Evolutionary conservation across 2,888 invertebrate species (phyloP).

Genomic region (Lasioglossum figueresi): DNA sequence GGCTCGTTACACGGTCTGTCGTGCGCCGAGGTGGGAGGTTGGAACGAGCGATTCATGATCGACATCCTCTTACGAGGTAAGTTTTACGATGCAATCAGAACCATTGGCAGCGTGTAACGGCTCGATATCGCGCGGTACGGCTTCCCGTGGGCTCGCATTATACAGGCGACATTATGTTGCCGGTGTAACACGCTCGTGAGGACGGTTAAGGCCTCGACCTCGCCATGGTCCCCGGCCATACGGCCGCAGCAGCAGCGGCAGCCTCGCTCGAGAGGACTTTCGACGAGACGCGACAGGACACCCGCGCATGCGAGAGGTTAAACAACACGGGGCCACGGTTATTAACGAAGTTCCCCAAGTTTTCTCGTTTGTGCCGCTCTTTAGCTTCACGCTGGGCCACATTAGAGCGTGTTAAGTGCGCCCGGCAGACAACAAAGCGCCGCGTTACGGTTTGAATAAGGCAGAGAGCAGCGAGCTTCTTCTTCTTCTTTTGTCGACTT

Average conservation of each 20-base stretch:
- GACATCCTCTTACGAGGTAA: conserved; percentile 54
- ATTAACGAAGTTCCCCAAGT: conserved; percentile 68
- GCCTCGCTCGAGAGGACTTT: conserved; percentile 5
- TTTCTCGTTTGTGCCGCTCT: conserved; percentile 63
- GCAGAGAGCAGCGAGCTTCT: conserved; percentile 7
- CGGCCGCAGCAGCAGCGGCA: neutral
- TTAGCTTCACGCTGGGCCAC: conserved; percentile 42
- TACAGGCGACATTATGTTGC: conserved; percentile 48
- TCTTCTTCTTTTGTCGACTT: conserved; percentile 59
- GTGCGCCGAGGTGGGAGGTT: neutral
- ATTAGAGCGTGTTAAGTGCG: conserved; percentile 43
- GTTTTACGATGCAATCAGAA: conserved; percentile 65
- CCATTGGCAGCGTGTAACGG: conserved; percentile 52
- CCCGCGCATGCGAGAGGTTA: conserved; percentile 41
- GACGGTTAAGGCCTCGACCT: conserved; percentile 46
- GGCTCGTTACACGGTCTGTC: conserved; percentile 33
- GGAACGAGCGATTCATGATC: conserved; percentile 60
- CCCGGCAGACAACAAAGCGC: conserved; percentile 6
- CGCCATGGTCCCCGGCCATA: neutral
- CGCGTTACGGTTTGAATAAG: conserved; percentile 48
- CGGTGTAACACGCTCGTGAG: conserved; percentile 53
- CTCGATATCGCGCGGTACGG: conserved; percentile 45
- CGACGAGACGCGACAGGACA: neutral
- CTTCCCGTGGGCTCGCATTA: conserved; percentile 35
- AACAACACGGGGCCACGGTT: conserved; percentile 58